Evolutionary conservation across 1,140 invertebrate genomes (phyloP).

Genomic region (Latrodectus geometricus): DNA sequence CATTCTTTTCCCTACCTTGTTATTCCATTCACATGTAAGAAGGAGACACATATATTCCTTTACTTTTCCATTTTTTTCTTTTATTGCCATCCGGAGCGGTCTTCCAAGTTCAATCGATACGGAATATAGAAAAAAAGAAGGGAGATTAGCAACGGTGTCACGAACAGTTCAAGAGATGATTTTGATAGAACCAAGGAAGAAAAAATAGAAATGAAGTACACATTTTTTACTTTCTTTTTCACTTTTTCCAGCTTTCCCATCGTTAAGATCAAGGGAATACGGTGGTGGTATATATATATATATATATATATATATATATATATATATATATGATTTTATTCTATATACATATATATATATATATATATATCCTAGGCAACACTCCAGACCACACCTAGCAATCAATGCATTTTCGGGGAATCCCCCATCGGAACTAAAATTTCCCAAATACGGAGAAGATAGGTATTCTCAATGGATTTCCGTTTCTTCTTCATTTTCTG

Average conservation of each 20-base stretch:
- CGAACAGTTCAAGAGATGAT: slow-evolving; percentile 49
- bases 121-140: slow-evolving; percentile 31
- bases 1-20: slow-evolving; percentile 21
- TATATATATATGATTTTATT: too few species aligned
- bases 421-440: slow-evolving; percentile 19
- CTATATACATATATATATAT: neutral
- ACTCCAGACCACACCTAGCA: slow-evolving; percentile 49
- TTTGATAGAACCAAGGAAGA: slow-evolving; percentile 36
- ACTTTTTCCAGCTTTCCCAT: neutral
- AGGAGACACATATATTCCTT: slow-evolving; percentile 29
- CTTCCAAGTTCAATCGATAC: slow-evolving; percentile 39
- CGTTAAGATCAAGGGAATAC: slow-evolving; percentile 1
- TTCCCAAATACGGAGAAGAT: slow-evolving; percentile 27
- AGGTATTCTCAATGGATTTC: slow-evolving; percentile 24
- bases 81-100: neutral
- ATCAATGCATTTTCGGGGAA: slow-evolving; percentile 24
- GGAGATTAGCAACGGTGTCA: slow-evolving; percentile 47
- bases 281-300: slow-evolving; percentile 6
- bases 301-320: neutral
- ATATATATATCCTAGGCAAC: neutral
- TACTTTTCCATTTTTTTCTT: slow-evolving; percentile 9
- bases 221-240: slow-evolving; percentile 20
- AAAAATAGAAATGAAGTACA: slow-evolving; percentile 43
- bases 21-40: slow-evolving; percentile 37
- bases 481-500: neutral